A percentile compares a stretch with the other conserved stretches of the same genome.
Evolutionary conservation across 2,888 invertebrate genomes (phyloP).

Genomic region (Callyntrura sp.): DNA sequence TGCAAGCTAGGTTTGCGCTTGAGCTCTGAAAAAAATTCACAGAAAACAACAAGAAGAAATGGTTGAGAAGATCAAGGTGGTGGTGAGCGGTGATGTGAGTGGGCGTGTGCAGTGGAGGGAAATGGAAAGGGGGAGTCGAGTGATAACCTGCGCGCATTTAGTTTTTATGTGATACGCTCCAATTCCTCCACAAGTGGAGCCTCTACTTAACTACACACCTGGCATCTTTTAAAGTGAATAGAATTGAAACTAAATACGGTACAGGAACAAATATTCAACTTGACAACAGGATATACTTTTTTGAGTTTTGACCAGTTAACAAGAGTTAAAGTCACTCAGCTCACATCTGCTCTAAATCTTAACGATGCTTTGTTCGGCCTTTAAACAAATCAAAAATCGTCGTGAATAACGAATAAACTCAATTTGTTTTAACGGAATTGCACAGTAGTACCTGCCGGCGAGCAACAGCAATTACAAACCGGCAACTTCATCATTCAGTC

Average conservation of each 20-base stretch:
- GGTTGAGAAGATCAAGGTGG: background rate
- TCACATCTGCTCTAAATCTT: background rate
- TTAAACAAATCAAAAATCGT: background rate
- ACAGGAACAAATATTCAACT: no score
- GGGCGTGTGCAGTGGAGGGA: no score
- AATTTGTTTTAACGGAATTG: background rate
- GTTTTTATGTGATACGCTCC: background rate
- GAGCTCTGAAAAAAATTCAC: constrained; percentile 85
- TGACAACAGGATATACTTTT: background rate
- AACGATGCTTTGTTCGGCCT: background rate
- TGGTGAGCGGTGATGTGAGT: background rate
- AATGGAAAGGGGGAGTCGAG: no score
- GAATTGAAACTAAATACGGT: no score
- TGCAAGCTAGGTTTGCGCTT: constrained; percentile 86
- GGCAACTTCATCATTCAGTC: constrained; percentile 73
- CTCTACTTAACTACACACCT: no score
- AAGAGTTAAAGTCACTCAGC: background rate
- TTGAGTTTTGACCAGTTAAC: background rate
- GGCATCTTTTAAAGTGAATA: no score
- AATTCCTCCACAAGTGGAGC: background rate
- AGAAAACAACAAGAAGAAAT: constrained; percentile 51
- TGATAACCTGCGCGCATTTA: background rate
- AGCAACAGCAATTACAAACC: constrained; percentile 74
- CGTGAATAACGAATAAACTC: constrained; percentile 7
- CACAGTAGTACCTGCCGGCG: constrained; percentile 42